These are phyloP conservation scores for Gasterosteus nipponicus DNA, from an alignment of 2,113 vertebrate genomes.

Conservation along the genomic window DNA sequence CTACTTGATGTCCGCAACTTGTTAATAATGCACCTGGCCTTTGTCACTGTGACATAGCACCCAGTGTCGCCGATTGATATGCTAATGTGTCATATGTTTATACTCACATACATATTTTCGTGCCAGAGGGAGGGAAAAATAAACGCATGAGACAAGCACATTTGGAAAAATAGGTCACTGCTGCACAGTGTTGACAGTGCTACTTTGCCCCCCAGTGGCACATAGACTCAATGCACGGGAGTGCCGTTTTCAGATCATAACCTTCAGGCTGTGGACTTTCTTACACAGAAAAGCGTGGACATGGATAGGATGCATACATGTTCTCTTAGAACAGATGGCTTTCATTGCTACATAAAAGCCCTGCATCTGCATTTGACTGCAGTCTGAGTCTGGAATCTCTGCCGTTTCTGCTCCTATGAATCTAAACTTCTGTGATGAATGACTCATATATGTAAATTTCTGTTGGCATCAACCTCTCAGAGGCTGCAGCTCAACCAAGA, in stretches of 20 bases:
- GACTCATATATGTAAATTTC: constrained; percentile 57
- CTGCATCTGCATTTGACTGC: constrained; percentile 2
- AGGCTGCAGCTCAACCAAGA: constrained; percentile 36
- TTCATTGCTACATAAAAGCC: constrained; percentile 29
- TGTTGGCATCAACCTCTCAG: constrained; percentile 28
- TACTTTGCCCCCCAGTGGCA: constrained; percentile 84
- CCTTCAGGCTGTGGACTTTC: constrained; percentile 71
- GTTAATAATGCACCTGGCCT: constrained; percentile 57
- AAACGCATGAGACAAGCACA: constrained; percentile 66
- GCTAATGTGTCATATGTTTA: constrained; percentile 74
- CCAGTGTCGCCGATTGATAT: constrained; percentile 54
- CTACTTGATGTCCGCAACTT: constrained; percentile 34
- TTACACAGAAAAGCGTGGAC: constrained; percentile 15
- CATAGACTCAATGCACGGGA: constrained; percentile 68
- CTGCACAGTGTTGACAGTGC: constrained; percentile 74
- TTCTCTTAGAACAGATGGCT: constrained; percentile 34
- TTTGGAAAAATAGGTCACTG: constrained; percentile 83
- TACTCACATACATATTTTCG: constrained; percentile 69
- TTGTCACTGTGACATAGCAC: constrained; percentile 57
- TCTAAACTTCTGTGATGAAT: constrained; percentile 57
- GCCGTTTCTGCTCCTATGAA: constrained; percentile 43
- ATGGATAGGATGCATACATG: constrained; percentile 37
- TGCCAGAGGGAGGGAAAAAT: constrained; percentile 71
- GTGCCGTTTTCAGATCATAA: constrained; percentile 44
- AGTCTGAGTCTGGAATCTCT: not conserved